Conservation (phyloP, 2,797 vertebrate species). For the Etheostoma perlongum region DNA sequence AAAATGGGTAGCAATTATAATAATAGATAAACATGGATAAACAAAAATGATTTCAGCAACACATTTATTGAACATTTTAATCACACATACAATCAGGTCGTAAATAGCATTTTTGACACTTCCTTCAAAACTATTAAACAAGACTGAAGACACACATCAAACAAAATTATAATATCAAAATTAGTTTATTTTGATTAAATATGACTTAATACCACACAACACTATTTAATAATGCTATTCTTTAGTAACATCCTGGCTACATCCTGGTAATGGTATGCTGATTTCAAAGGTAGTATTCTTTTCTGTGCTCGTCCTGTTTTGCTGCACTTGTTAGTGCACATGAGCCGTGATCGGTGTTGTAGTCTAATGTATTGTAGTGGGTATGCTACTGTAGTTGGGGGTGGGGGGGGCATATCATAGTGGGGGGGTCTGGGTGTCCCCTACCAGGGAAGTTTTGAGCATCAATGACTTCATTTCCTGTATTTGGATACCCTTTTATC, state of each 20-base stretch:
- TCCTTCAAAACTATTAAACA: not conserved
- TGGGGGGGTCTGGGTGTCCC: too few relatives aligned
- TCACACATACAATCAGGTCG: not conserved
- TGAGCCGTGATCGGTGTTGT: constrained; percentile 19
- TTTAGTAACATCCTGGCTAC: not conserved
- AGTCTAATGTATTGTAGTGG: too few relatives aligned
- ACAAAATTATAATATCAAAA: not conserved
- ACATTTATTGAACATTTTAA: not conserved
- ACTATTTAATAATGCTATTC: not conserved
- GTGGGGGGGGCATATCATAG: too few relatives aligned
- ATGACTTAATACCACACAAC: not conserved
- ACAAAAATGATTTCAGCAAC: not conserved
- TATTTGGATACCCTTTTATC: too few relatives aligned
- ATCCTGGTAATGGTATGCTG: too few relatives aligned
- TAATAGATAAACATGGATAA: not conserved
- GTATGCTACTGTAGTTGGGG: too few relatives aligned
- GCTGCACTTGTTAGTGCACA: constrained; percentile 19
- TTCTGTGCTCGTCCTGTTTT: constrained; percentile 5
- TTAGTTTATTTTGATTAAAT: not conserved
- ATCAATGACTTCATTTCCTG: too few relatives aligned
- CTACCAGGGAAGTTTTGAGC: too few relatives aligned
- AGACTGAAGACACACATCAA: not conserved
- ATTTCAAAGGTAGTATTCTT: not conserved
- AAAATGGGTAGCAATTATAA: not conserved
- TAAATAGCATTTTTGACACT: not conserved